phyloP scores from a whole-genome alignment of 2,113 vertebrate genomes.

The Elachura formosa region DNA sequence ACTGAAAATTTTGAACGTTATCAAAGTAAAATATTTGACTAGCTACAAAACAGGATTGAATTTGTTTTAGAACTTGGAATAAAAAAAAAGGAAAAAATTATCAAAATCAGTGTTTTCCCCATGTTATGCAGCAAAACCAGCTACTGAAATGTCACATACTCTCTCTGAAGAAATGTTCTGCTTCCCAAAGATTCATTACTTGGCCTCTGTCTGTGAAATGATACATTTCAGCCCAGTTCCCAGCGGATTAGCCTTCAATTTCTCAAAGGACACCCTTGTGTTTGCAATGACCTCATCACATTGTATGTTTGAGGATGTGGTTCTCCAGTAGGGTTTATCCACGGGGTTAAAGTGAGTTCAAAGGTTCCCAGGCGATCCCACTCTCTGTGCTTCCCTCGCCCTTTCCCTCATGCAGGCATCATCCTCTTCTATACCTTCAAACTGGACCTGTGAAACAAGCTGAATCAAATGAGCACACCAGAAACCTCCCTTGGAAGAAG shows the following conservation, averaged over 20 bases:
- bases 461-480: too few species aligned
- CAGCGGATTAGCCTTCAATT: neutral
- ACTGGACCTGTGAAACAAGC: neutral
- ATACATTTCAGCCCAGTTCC: neutral
- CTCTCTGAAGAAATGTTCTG: neutral
- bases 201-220: neutral
- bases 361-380: neutral
- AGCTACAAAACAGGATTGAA: neutral
- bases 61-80: neutral
- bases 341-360: neutral
- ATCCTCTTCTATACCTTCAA: neutral
- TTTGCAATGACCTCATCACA: neutral
- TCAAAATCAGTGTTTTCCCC: rapidly evolving
- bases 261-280: neutral
- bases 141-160: neutral
- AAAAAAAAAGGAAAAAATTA: neutral
- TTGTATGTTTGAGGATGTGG: neutral
- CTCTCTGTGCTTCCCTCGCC: neutral
- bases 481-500: neutral
- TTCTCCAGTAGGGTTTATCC: neutral
- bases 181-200: neutral
- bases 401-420: rapidly evolving
- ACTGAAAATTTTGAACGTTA: neutral
- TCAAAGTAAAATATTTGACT: neutral
- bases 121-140: neutral